Evolutionary conservation across 2,888 invertebrate genomes (phyloP).

Genomic region (Caradrina kadenii): DNA sequence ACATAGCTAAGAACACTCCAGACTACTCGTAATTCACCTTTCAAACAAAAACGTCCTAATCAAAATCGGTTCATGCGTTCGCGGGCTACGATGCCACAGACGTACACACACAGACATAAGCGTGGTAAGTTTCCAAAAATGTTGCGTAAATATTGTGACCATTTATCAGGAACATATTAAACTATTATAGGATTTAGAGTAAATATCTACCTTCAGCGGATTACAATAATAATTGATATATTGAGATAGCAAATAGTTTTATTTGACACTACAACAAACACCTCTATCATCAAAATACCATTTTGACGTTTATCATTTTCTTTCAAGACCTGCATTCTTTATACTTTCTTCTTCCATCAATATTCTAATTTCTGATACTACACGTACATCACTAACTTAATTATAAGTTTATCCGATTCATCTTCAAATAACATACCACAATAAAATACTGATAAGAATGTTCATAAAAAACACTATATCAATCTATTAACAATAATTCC

Average conservation of each 20-base stretch:
- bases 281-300: too few species aligned
- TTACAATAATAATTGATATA: background rate
- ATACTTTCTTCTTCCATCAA: too few species aligned
- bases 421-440: background rate
- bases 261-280: background rate
- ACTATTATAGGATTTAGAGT: background rate
- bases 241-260: background rate
- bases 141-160: background rate
- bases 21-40: too few species aligned
- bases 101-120: too few species aligned
- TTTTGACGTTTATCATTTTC: too few species aligned
- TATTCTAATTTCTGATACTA: too few species aligned
- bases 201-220: background rate
- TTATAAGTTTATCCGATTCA: background rate
- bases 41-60: too few species aligned
- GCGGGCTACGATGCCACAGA: too few species aligned
- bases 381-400: too few species aligned
- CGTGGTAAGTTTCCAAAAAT: background rate
- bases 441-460: constrained; percentile 6
- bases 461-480: constrained; percentile 7
- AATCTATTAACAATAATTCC: constrained; percentile 16
- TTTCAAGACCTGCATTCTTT: too few species aligned
- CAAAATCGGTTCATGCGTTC: too few species aligned
- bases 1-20: too few species aligned
- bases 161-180: background rate